Evolutionary conservation across 2,888 invertebrate species (phyloP), one percentile per base, ranked within the genome.

Genomic region (Drosophila parthenogenetica): DNA sequence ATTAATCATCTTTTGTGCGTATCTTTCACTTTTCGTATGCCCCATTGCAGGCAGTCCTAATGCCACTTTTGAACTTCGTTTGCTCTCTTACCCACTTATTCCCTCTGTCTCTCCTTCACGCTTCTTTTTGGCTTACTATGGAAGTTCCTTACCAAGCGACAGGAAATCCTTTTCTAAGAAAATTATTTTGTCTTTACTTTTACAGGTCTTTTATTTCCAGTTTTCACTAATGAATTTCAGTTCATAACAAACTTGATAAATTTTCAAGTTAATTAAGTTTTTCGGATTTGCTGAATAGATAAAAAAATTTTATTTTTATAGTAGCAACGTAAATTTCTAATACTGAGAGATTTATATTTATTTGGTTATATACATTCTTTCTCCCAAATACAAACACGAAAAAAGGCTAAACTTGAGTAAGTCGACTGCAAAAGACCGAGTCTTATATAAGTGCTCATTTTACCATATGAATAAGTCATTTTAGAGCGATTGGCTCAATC

Each of bases 241-340:
- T 65, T 72, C 73, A 86, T 84, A 88, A 86, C 82, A 73, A 89
- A 89, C 90, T 90, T 90, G 79, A 88, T 89, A 87, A 89, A 90
- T 90, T 90, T 89, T 88, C 87, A 90, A 91, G 87, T 89, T 91
- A 91, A 91, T 91, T 91, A 90, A 84, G 86, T 87, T 89, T 73
- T 73, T 61, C 60, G 49, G 61, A 67, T 81, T 64, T 32, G 14
- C 1, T 35, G 4, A 5, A 11, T 0, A 51, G 77, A 77, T 77
- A 48, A 48, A 46, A 46, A 49, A 14, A 17, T 51, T 39, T 8
- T 7, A 13, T 49, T 17, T 13, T 16, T 16, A 5, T 10, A 14
- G 5, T 8, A 29, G 29, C 10, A 10, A n/a, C n/a, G n/a, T n/a
- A n/a, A n/a, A n/a, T n/a, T n/a, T n/a, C n/a, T n/a, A n/a, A n/a